Conservation (phyloP, 53 echinoderm and acorn worm species). For the Actinopyga echinites region DNA sequence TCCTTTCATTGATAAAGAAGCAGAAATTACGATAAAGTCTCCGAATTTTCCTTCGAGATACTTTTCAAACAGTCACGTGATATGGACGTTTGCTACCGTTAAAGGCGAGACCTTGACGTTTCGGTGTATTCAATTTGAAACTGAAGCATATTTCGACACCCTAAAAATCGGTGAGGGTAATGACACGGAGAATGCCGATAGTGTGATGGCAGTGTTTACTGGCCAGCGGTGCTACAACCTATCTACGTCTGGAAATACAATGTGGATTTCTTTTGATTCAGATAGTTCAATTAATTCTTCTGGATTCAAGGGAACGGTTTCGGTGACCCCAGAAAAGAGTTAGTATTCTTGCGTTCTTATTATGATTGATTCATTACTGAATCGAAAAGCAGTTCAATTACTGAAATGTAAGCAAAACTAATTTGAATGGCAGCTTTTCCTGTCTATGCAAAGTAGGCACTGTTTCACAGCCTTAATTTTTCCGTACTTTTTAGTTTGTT, state of each 20-base stretch:
- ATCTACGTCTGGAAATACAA: background rate
- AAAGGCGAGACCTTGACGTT: background rate
- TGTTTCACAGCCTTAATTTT: no score
- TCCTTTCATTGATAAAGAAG: background rate
- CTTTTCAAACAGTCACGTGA: slow-evolving; percentile 16
- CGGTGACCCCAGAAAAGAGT: no score
- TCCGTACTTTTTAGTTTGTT: no score
- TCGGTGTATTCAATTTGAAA: background rate
- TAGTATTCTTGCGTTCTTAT: no score
- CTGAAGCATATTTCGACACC: slow-evolving; percentile 7
- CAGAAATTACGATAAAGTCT: background rate
- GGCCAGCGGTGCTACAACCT: background rate
- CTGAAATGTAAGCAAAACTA: no score
- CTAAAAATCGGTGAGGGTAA: slow-evolving; percentile 3
- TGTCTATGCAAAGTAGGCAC: no score
- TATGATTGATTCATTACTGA: no score
- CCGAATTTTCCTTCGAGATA: slow-evolving; percentile 18
- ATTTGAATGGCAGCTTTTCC: no score
- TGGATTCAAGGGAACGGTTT: background rate
- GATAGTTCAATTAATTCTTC: background rate
- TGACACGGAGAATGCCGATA: background rate
- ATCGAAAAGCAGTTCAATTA: no score
- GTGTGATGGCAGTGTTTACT: background rate
- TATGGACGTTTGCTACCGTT: background rate
- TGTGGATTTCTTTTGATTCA: slow-evolving; percentile 21